Evolutionary conservation across 2,888 invertebrate species (phyloP).

Genomic region (Drosophila recens): DNA sequence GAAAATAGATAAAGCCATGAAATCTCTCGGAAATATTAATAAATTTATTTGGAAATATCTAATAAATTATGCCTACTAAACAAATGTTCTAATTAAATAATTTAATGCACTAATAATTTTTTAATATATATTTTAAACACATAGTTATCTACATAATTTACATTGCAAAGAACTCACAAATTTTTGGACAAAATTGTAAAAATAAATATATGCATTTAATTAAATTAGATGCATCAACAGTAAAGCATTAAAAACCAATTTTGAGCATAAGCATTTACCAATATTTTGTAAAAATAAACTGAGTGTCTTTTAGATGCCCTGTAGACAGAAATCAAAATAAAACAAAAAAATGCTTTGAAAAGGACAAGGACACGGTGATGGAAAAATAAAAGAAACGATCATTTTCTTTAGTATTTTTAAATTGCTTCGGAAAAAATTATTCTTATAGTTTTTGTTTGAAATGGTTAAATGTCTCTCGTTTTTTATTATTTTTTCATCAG

Average conservation of each 20-base stretch:
- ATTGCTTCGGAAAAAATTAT: no score
- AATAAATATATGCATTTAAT: slow-evolving; percentile 23
- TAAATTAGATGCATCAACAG: slow-evolving; percentile 14
- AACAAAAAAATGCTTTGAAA: no score
- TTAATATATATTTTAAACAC: not conserved
- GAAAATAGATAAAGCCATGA: not conserved
- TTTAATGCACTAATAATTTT: not conserved
- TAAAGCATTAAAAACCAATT: not conserved
- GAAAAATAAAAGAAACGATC: no score
- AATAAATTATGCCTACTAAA: not conserved
- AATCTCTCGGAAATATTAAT: no score
- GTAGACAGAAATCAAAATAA: not conserved
- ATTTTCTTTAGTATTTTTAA: no score
- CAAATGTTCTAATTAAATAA: not conserved
- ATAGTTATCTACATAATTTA: not conserved
- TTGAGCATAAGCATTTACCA: not conserved
- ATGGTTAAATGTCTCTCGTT: no score
- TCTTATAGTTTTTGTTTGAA: no score
- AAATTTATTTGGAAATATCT: not conserved
- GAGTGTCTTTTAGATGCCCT: not conserved
- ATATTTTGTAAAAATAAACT: not conserved
- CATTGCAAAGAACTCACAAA: not conserved
- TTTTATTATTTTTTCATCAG: no score
- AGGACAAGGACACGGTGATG: no score
- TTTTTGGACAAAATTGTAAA: slow-evolving; percentile 2